Evolutionary conservation across 2,113 vertebrate species (phyloP).

Genomic region (Mesembrinibis cayennensis): DNA sequence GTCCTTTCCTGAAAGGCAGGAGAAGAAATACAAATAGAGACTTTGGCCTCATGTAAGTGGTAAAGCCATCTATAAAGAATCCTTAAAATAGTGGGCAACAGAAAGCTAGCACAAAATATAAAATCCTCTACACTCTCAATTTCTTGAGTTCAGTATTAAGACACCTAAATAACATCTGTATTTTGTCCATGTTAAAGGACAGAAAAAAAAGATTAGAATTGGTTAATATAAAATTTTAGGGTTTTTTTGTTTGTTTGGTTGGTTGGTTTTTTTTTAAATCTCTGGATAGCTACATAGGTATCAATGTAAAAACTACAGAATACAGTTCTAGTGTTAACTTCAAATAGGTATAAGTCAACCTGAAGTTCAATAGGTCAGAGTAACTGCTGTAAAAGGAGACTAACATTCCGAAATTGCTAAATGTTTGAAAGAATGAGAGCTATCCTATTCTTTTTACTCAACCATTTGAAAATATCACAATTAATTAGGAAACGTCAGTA

Average conservation of each 20-base stretch:
- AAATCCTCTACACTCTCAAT: not conserved
- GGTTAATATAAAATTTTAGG: not conserved
- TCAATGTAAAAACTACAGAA: not conserved
- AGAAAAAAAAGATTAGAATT: not conserved
- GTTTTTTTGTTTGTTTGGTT: too few species aligned
- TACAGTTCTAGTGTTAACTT: not conserved
- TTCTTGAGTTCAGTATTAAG: not conserved
- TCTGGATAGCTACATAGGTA: not conserved
- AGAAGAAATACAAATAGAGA: not conserved
- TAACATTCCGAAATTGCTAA: not conserved
- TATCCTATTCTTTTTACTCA: not conserved
- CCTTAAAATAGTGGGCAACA: not conserved
- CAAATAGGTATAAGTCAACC: not conserved
- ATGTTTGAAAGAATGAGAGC: not conserved
- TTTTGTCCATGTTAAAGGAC: not conserved
- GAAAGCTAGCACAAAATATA: not conserved
- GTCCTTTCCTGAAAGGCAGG: not conserved
- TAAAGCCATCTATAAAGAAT: not conserved
- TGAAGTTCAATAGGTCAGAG: not conserved
- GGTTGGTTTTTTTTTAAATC: not conserved
- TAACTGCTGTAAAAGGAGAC: not conserved
- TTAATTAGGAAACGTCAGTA: not conserved
- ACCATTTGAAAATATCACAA: not conserved
- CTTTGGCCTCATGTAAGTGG: not conserved
- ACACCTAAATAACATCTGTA: not conserved